Conservation (phyloP, 2,888 invertebrate species). For the Eristalis intricaria region DNA sequence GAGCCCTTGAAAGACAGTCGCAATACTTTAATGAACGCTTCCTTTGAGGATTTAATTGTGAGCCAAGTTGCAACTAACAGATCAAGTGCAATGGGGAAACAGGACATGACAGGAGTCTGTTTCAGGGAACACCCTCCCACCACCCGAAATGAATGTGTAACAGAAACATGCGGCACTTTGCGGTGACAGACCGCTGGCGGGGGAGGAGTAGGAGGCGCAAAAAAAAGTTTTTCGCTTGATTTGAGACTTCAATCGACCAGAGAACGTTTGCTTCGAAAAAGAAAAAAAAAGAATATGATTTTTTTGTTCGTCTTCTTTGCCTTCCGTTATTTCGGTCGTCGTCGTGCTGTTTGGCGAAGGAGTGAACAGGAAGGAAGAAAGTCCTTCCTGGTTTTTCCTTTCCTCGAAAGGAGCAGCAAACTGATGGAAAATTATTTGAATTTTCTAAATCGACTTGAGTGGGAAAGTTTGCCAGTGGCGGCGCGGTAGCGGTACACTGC, state of each 20-base stretch:
- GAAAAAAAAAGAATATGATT: neutral
- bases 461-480: neutral
- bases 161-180: neutral
- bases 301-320: neutral
- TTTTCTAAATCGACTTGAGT: constrained; percentile 1
- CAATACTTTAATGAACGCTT: neutral
- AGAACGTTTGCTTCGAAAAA: constrained; percentile 23
- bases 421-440: constrained; percentile 1
- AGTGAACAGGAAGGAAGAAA: neutral
- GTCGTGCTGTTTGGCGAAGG: neutral
- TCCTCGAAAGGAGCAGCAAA: neutral
- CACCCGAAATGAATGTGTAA: neutral
- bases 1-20: neutral
- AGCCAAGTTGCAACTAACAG: neutral
- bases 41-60: neutral
- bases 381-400: neutral
- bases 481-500: neutral
- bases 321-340: neutral
- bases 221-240: constrained; percentile 56
- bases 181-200: neutral
- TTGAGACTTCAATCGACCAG: constrained; percentile 48
- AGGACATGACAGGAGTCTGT: neutral
- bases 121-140: neutral
- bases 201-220: neutral
- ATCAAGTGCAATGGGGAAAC: neutral